Evolutionary conservation across 2,797 vertebrate genomes (phyloP).

Genomic region (Gambelia wislizenii): DNA sequence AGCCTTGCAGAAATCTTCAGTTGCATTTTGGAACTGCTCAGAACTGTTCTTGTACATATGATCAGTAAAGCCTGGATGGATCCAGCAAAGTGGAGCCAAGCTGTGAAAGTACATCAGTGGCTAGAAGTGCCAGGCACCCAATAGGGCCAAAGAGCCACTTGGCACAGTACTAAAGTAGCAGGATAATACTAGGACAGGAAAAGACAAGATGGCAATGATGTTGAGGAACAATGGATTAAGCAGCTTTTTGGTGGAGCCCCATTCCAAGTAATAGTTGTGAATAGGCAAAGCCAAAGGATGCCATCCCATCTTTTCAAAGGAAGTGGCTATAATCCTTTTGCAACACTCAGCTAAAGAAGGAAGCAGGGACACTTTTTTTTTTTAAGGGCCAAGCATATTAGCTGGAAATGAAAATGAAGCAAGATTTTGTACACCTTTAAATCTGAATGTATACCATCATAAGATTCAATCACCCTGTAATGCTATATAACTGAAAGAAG

Average conservation of each 20-base stretch:
- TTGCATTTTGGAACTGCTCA: background rate
- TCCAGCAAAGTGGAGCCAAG: background rate
- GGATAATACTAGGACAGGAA: background rate
- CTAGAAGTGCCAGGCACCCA: background rate
- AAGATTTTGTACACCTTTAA: constrained; percentile 23
- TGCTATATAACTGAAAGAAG: background rate
- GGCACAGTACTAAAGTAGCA: background rate
- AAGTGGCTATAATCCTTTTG: background rate
- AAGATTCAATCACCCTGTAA: constrained; percentile 19
- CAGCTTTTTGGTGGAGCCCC: background rate
- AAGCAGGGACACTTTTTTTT: background rate
- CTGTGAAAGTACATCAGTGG: constrained; percentile 5
- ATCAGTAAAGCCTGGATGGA: background rate
- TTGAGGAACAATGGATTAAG: constrained; percentile 2
- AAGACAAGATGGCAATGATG: background rate
- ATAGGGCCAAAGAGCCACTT: constrained; percentile 9
- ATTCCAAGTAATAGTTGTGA: constrained; percentile 11
- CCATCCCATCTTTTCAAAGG: background rate
- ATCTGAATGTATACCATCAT: constrained; percentile 11
- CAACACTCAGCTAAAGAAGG: constrained; percentile 28
- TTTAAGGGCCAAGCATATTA: background rate
- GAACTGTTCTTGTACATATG: background rate
- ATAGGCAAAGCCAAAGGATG: constrained; percentile 16
- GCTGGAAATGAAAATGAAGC: constrained; percentile 28
- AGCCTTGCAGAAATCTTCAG: no score